Percentiles rank a stretch among this genome's conserved stretches.
Conservation (phyloP, 2,888 invertebrate genomes). For the Xestia ashworthii region DNA sequence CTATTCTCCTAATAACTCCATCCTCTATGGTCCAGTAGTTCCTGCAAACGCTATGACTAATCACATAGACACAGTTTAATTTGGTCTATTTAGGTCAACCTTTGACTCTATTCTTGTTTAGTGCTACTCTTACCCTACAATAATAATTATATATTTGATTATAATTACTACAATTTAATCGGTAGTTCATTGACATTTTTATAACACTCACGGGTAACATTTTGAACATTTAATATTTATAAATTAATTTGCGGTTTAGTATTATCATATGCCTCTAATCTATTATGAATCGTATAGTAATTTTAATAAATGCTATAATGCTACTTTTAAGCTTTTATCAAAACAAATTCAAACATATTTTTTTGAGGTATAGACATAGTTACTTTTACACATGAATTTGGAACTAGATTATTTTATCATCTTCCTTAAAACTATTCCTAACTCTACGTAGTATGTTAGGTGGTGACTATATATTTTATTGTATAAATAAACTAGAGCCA, state of each 20-base stretch:
- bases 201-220: not conserved
- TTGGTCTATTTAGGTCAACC: not conserved
- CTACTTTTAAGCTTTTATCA: not conserved
- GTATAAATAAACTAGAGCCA: not conserved
- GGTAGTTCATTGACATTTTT: not conserved
- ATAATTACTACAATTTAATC: not conserved
- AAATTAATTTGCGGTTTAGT: not conserved
- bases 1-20: not conserved
- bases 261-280: not conserved
- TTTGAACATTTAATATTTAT: slow-evolving; percentile 1
- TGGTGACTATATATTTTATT: not conserved
- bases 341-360: not conserved
- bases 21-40: not conserved
- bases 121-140: not conserved
- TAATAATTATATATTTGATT: not conserved
- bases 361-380: not conserved
- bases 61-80: not conserved
- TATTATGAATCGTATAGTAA: not conserved
- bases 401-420: not conserved
- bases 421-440: not conserved
- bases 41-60: not conserved
- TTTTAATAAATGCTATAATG: not conserved
- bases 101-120: no score
- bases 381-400: not conserved
- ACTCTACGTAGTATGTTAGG: not conserved